These are phyloP conservation scores for Babylonia areolata DNA, from an alignment of 1,140 invertebrate species.

Conservation along the genomic window DNA sequence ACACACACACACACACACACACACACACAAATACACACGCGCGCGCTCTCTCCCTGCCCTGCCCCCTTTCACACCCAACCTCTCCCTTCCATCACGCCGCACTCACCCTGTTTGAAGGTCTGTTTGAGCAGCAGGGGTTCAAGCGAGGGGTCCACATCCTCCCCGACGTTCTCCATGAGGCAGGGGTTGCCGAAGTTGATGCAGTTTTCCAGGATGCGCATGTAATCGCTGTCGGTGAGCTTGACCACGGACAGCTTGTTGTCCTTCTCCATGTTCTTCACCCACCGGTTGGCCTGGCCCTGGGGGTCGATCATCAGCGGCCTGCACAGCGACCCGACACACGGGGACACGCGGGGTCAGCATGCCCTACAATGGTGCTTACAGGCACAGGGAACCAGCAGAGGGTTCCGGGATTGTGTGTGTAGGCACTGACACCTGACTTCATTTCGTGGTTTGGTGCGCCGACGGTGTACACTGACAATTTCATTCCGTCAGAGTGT, in stretches of 20 bases:
- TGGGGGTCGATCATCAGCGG: constrained; percentile 97
- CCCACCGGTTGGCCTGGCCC: constrained; percentile 93
- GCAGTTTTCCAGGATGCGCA: constrained; percentile 74
- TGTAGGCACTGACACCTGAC: too few species aligned
- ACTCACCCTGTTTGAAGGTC: constrained; percentile 79
- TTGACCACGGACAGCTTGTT: constrained; percentile 72
- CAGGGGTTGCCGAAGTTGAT: constrained; percentile 75
- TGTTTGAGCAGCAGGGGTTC: constrained; percentile 75
- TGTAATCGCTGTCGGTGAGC: constrained; percentile 73
- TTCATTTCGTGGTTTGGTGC: too few species aligned
- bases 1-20: too few species aligned
- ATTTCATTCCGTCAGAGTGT: too few species aligned
- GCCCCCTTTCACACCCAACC: neutral
- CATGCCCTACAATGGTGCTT: too few species aligned
- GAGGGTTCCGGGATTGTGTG: too few species aligned
- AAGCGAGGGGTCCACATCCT: constrained; percentile 76
- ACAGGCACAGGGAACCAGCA: too few species aligned
- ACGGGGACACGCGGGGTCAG: too few species aligned
- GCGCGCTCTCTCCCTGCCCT: too few species aligned
- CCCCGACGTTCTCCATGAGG: constrained; percentile 75
- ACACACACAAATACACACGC: too few species aligned
- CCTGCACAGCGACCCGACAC: too few species aligned
- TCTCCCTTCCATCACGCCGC: neutral
- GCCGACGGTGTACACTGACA: too few species aligned
- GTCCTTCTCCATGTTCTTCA: constrained; percentile 92